Evolutionary conservation across 2,797 vertebrate species (phyloP).

Genomic region (Semotilus atromaculatus): DNA sequence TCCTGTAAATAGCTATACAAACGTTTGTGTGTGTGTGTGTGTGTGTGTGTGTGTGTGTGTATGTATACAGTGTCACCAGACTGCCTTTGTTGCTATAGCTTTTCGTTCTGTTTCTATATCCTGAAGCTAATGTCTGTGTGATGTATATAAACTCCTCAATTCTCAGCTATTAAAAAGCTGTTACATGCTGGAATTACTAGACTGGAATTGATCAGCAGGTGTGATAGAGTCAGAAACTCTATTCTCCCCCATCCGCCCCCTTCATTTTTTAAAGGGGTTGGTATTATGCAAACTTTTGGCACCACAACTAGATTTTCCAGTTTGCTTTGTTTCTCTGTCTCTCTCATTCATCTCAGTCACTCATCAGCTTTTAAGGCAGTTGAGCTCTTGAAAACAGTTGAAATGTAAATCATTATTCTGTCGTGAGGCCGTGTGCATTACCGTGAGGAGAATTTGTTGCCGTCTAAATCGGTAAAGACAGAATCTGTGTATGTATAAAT

Average conservation of each 20-base stretch:
- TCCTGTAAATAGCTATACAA: background rate
- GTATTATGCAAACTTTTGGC: conserved; percentile 61
- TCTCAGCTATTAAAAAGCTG: conserved; percentile 62
- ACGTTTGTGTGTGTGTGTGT: background rate
- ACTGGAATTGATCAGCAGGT: conserved; percentile 69
- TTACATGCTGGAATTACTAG: conserved; percentile 65
- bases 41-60: background rate
- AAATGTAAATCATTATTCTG: conserved; percentile 54
- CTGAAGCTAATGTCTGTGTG: conserved; percentile 54
- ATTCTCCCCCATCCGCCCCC: background rate
- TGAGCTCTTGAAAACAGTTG: conserved; percentile 54
- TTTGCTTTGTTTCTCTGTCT: conserved; percentile 45
- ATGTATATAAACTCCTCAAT: background rate
- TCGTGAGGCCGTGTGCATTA: conserved; percentile 10
- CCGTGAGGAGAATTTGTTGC: background rate
- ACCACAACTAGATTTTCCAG: conserved; percentile 61
- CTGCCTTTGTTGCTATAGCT: background rate
- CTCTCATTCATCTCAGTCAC: conserved; percentile 21
- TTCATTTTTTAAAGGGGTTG: background rate
- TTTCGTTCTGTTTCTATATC: conserved; percentile 34
- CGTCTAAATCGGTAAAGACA: background rate
- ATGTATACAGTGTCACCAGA: background rate
- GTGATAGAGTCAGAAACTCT: conserved; percentile 46
- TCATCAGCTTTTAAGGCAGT: conserved; percentile 52
- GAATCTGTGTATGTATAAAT: background rate